Evolutionary conservation across 1,140 invertebrate species (phyloP).

Genomic region (Cherax destructor): DNA sequence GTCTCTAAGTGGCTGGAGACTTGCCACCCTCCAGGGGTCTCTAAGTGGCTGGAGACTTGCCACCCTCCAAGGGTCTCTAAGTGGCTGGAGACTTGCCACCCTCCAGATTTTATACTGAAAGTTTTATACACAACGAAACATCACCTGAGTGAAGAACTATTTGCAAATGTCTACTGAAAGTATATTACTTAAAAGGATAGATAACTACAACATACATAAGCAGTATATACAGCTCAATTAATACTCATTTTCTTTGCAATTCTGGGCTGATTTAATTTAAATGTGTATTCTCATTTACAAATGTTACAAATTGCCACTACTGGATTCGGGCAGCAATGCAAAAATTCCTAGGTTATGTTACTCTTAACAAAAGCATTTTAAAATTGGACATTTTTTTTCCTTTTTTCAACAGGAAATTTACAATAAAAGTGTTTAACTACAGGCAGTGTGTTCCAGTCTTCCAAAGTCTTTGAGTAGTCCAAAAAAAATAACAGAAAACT

Average conservation of each 20-base stretch:
- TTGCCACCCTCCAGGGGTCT: slow-evolving; percentile 1
- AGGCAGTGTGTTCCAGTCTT: slow-evolving; percentile 33
- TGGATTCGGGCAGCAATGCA: neutral
- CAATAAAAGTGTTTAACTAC: slow-evolving; percentile 23
- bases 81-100: slow-evolving; percentile 1
- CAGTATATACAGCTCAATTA: neutral
- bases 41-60: no score
- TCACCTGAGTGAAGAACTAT: neutral
- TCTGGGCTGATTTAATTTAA: neutral
- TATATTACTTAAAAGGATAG: neutral
- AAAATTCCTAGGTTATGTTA: neutral
- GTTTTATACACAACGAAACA: slow-evolving; percentile 56
- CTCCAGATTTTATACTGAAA: slow-evolving; percentile 53
- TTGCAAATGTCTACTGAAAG: neutral
- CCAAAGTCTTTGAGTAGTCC: neutral
- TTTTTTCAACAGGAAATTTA: slow-evolving; percentile 3
- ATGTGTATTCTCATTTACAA: neutral
- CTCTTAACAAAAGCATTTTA: neutral
- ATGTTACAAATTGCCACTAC: neutral
- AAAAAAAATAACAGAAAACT: neutral
- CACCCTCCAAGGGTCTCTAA: neutral
- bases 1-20: slow-evolving; percentile 21
- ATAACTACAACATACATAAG: neutral
- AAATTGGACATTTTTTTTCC: neutral
- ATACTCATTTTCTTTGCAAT: neutral